These are phyloP conservation scores for Pangasianodon hypophthalmus DNA, from an alignment of 2,113 vertebrate species.

Conservation along the genomic window DNA sequence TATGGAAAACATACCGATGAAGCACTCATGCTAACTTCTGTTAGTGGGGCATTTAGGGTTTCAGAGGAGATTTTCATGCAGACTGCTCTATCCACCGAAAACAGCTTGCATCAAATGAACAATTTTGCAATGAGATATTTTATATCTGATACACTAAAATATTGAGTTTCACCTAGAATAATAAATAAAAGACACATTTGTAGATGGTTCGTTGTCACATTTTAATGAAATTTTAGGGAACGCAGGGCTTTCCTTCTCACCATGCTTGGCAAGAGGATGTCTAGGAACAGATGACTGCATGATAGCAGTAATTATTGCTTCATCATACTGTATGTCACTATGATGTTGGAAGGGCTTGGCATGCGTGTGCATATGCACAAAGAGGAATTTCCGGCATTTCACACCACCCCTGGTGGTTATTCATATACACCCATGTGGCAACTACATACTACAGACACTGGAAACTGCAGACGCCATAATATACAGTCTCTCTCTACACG, in stretches of 20 bases:
- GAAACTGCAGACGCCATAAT: background rate
- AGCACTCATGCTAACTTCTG: background rate
- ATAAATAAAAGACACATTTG: background rate
- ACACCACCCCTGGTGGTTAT: background rate
- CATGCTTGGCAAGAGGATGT: background rate
- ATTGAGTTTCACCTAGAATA: background rate
- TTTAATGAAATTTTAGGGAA: background rate
- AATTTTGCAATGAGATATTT: background rate
- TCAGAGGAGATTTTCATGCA: background rate
- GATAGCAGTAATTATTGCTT: background rate
- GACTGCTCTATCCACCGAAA: background rate
- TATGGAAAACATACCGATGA: background rate
- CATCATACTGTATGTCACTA: background rate
- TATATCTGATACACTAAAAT: too few relatives aligned
- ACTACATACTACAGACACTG: background rate
- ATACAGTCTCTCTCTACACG: background rate
- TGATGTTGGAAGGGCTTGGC: background rate
- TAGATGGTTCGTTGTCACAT: background rate
- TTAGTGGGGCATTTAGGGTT: background rate
- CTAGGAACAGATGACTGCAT: background rate
- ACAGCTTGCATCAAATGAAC: background rate
- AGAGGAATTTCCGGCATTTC: background rate
- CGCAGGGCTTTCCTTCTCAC: background rate
- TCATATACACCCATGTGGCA: background rate
- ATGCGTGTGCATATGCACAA: background rate